These are phyloP conservation scores for Apaloderma vittatum DNA, from an alignment of 2,113 vertebrate species.

Conservation along the genomic window DNA sequence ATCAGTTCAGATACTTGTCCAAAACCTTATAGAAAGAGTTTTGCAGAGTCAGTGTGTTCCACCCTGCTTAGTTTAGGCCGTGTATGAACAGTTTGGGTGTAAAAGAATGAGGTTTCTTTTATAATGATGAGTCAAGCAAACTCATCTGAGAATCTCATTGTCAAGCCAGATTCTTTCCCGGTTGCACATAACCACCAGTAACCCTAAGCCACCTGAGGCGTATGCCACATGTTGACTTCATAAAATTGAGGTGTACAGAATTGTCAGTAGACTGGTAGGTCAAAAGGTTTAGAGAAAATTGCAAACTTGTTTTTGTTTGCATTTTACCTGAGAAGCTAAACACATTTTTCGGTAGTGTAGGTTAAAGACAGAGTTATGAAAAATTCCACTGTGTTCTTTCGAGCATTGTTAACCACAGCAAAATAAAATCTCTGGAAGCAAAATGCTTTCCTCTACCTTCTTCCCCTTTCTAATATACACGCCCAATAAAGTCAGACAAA, in stretches of 20 bases:
- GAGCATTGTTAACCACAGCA: neutral
- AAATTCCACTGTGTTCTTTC: neutral
- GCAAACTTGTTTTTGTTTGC: neutral
- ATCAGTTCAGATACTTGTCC: neutral
- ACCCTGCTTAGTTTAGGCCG: neutral
- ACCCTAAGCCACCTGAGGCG: neutral
- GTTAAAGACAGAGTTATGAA: neutral
- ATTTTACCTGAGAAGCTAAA: conserved; percentile 3
- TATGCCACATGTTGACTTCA: neutral
- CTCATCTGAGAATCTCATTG: neutral
- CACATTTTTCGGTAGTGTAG: neutral
- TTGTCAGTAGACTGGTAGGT: neutral
- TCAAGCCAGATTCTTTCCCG: neutral
- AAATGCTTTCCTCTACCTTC: neutral
- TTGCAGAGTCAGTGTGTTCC: neutral
- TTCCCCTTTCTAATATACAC: neutral
- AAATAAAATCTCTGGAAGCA: neutral
- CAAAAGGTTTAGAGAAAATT: neutral
- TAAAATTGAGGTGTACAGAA: neutral
- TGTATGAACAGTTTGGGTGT: neutral
- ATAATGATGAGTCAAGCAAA: neutral
- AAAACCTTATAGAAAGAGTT: neutral
- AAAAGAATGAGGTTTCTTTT: neutral
- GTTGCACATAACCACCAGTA: neutral
- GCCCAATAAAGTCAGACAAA: neutral